A percentile compares a stretch with the other conserved stretches of the same genome.
These are phyloP conservation scores for Mormoops blainvillei DNA, from an alignment of 2,113 vertebrate genomes.

Conservation along the genomic window DNA sequence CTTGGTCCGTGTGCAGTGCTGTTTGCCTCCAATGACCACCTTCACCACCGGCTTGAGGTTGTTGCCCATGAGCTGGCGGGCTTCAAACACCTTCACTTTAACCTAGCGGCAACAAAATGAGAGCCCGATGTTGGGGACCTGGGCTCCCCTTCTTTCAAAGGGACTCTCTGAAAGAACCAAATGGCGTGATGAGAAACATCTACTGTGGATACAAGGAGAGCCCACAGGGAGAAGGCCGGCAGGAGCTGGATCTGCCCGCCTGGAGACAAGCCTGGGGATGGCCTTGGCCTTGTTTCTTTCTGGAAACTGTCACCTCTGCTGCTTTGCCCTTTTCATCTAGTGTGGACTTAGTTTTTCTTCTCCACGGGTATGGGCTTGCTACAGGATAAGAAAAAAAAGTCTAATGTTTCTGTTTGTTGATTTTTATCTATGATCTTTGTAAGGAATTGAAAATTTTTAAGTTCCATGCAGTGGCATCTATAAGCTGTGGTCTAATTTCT, in stretches of 20 bases:
- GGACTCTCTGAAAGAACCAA: neutral
- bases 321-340: neutral
- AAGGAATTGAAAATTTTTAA: neutral
- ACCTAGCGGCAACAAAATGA: slow-evolving; percentile 49
- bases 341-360: neutral
- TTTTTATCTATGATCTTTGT: neutral
- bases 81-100: slow-evolving; percentile 72
- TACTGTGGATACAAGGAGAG: neutral
- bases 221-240: neutral
- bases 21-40: slow-evolving; percentile 46
- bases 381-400: neutral
- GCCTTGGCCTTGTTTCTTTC: neutral
- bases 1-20: slow-evolving; percentile 59
- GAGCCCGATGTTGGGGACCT: too few relatives aligned
- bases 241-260: neutral
- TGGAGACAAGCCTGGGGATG: too few relatives aligned
- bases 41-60: slow-evolving; percentile 70
- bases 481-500: neutral
- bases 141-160: neutral
- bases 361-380: neutral
- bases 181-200: neutral
- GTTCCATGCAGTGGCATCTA: neutral
- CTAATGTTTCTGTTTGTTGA: neutral
- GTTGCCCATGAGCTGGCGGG: slow-evolving; percentile 74
- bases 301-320: neutral